Evolutionary conservation across 2,888 invertebrate genomes (phyloP), one percentile per base, ranked within the genome.

Genomic region (Calliopum simillimum): DNA sequence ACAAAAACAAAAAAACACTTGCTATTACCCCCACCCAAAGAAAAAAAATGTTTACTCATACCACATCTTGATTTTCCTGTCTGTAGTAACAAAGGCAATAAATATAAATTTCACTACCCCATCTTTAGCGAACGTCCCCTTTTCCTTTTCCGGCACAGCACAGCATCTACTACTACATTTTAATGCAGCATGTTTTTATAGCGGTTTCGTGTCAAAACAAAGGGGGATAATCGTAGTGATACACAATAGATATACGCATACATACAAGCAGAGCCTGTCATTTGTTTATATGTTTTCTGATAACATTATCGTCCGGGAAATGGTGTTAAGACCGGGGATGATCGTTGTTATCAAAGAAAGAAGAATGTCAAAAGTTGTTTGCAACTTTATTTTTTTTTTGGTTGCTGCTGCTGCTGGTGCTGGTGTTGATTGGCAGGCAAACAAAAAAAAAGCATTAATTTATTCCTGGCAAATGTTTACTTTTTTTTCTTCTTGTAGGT

Each of bases 181-280:
- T 65, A 65, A 43, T 65, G 65, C 55, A 21, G 79, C 80, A 81
- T 82, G 82, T 80, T 80, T 82, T 84, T 80, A 81, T 84, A 81
- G 84, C 84, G 85, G 83, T 84, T 84, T 82, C 79, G 75, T 83
- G 84, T 85, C 85, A 85, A 84, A 85, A 85, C 85, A 85, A 83
- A 82, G 76, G 76, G 71, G 76, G 79, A 78, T 73, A 71, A 76
- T 70, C 71, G 69, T 73, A 75, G 62, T 62, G 63, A 56, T 59
- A 61, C 44, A n/a, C 21, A 12, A 14, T 33, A 25, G 33, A 58
- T 33, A 44, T 19, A 11, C 61, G 19, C 16, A 43, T 13, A 44
- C 41, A 43, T 5, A 51, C 51, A n/a, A 12, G n/a, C 6, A 19
- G 51, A 16, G 41, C 21, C 33, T 21, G 19, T 51, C 51, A 64